Evolutionary conservation across 2,888 invertebrate species (phyloP), one percentile per base, ranked within the genome.

Genomic region (Lobophora halterata): DNA sequence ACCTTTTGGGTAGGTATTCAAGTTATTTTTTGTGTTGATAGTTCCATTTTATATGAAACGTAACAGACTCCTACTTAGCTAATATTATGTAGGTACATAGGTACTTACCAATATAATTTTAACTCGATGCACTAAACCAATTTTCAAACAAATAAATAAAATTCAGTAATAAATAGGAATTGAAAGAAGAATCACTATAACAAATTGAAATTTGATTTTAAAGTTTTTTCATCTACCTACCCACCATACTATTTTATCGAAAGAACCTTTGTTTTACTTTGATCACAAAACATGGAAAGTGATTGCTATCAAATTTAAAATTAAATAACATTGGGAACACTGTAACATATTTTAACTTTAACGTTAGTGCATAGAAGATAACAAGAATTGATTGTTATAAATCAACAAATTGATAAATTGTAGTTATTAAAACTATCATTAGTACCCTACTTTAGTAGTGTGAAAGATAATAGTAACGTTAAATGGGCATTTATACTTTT

Each of bases 331-430:
- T 87, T 80, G 88, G 88, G 88, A 88, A 72, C 88, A 88, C 77
- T 87, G 79, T 86, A 85, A 88, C 87, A 87, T 88, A 88, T 88
- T 82, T 80, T 79, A 80, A 81, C 78, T 70, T 66, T 83, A 82
- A 86, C 75, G 67, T 81, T 87, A 87, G 82, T 63, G 74, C 76
- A 79, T 88, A 87, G 85, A 76, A 75, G 64, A 78, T 78, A 76
- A 31, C 55, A 55, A 71, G 71, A 73, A 69, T 46, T 60, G 61
- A 63, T 72, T 75, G 73, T 75, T 66, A 61, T 45, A 33, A 48
- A 55, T 67, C 63, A 64, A 59, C 71, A 67, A 70, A 77, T 72
- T 80, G 75, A 79, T 80, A 79, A 80, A 79, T 79, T 79, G 76
- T 79, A 80, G 69, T 76, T 57, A 74, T 71, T 64, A 68, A 70